Base-by-base conservation (phyloP, 2,797 vertebrate species). In the Typhlichthys subterraneus region DNA sequence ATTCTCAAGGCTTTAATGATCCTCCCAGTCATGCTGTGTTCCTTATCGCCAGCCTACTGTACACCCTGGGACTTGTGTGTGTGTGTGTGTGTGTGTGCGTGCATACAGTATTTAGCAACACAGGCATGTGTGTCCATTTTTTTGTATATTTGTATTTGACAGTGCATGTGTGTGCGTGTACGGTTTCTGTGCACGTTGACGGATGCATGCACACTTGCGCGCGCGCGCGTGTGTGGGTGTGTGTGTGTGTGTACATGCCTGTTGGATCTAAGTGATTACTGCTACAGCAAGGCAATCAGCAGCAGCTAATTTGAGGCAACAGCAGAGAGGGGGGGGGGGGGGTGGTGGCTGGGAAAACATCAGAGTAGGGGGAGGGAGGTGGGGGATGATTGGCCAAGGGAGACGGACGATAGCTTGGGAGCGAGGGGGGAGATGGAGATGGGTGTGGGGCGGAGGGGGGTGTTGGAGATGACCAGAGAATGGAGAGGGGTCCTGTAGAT, bases 231-330 rank as follows among this genome's bases (percentile, higher is more conserved):
- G 11, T 38, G 31, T 52, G 29, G n/a, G 23, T 55, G 29, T n/a
- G 23, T 31, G 53, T 33, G 12, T 5, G 12, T 38, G 29, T 29
- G 53, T 54, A 12, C 4, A 13, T 55, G n/a, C 4, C 12, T 55
- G 23, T 31, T 46, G 10, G 10, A 58, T 45, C 42, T 1, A 10
- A 48, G 52, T 55, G 76, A 73, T 82, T 85, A 80, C 73, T 72
- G 69, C 63, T 63, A 68, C 23, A 74, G 77, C 80, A 56, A 73
- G 52, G 67, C 72, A 81, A 73, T 81, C 76, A 81, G 76, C 76
- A 81, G 77, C 85, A 76, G 79, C 80, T 88, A 73, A 88, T 86
- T 84, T 79, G 76, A 75, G 69, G 72, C 69, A 80, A 73, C 58
- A 54, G 38, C 9, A 45, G 62, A 15, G 38, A 5, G 31, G 14